Percentiles rank a stretch among this genome's conserved stretches.
Conservation (phyloP, 2,797 vertebrate species). For the Amniataba percoides region DNA sequence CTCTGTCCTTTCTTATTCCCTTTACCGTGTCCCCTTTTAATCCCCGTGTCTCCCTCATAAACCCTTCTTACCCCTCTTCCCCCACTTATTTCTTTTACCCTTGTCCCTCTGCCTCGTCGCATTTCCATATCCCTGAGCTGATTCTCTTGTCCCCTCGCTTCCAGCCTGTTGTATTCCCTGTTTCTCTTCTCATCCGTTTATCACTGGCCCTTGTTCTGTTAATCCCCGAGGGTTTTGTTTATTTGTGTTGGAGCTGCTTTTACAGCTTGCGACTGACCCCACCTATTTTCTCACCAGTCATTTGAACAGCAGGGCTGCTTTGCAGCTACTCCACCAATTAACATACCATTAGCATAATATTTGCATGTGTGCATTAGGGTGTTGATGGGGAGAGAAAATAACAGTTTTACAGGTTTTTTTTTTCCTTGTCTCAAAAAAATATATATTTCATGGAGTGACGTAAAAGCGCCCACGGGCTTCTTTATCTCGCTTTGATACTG, state of each 20-base stretch:
- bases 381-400: conserved; percentile 88
- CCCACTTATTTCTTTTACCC: conserved; percentile 15
- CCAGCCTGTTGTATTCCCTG: conserved; percentile 73
- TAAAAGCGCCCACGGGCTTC: conserved; percentile 74
- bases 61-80: conserved; percentile 39
- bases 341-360: conserved; percentile 90
- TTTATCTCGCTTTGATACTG: conserved; percentile 68
- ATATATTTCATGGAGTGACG: conserved; percentile 69
- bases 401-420: conserved; percentile 76
- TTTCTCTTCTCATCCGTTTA: conserved; percentile 82
- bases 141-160: conserved; percentile 65
- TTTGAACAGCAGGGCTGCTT: conserved; percentile 89
- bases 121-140: conserved; percentile 69
- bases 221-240: conserved; percentile 89
- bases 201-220: conserved; percentile 85
- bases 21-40: conserved; percentile 32
- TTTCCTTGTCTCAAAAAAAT: conserved; percentile 58
- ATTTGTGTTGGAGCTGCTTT: conserved; percentile 88
- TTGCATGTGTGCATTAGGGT: conserved; percentile 89
- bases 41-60: conserved; percentile 56
- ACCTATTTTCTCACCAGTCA: conserved; percentile 88
- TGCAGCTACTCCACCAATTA: conserved; percentile 87
- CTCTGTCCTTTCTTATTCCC: conserved; percentile 47
- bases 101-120: conserved; percentile 36
- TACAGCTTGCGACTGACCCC: conserved; percentile 90